Evolutionary conservation across 2,888 invertebrate species (phyloP).

Genomic region (Aplocera efformata): DNA sequence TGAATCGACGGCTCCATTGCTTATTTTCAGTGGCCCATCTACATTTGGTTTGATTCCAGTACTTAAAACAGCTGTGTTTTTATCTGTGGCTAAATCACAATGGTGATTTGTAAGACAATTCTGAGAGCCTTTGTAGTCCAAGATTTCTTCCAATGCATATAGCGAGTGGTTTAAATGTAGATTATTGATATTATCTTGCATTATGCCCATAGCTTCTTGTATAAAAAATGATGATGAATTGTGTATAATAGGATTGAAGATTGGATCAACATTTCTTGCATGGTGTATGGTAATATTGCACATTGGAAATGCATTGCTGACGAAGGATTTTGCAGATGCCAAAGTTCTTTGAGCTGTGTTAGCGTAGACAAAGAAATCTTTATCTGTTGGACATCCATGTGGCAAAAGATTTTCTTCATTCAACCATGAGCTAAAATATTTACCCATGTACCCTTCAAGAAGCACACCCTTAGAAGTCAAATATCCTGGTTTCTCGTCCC

Average conservation of each 20-base stretch:
- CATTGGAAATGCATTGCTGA: constrained; percentile 49
- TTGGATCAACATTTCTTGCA: constrained; percentile 42
- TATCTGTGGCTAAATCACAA: constrained; percentile 51
- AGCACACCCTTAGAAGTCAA: constrained; percentile 55
- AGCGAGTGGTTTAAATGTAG: constrained; percentile 49
- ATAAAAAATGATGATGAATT: constrained; percentile 48
- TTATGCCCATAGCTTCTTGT: constrained; percentile 43
- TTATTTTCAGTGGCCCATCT: constrained; percentile 59
- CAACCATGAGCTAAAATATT: constrained; percentile 48
- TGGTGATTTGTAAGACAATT: constrained; percentile 43
- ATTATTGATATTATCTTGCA: constrained; percentile 42
- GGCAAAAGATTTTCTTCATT: constrained; percentile 40
- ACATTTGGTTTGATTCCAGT: constrained; percentile 52
- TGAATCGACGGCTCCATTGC: constrained; percentile 60
- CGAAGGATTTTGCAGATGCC: constrained; percentile 58
- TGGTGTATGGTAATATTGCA: constrained; percentile 58
- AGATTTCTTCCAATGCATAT: constrained; percentile 45
- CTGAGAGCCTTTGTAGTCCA: constrained; percentile 56
- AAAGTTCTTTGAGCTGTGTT: constrained; percentile 59
- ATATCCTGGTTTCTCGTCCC: constrained; percentile 52
- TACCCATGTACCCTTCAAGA: constrained; percentile 60
- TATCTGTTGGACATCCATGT: constrained; percentile 44
- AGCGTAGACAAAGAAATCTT: constrained; percentile 57
- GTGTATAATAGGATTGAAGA: constrained; percentile 60
- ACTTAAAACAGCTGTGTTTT: constrained; percentile 43